Evolutionary conservation across 2,113 vertebrate genomes (phyloP).

Genomic region (Athene cunicularia): DNA sequence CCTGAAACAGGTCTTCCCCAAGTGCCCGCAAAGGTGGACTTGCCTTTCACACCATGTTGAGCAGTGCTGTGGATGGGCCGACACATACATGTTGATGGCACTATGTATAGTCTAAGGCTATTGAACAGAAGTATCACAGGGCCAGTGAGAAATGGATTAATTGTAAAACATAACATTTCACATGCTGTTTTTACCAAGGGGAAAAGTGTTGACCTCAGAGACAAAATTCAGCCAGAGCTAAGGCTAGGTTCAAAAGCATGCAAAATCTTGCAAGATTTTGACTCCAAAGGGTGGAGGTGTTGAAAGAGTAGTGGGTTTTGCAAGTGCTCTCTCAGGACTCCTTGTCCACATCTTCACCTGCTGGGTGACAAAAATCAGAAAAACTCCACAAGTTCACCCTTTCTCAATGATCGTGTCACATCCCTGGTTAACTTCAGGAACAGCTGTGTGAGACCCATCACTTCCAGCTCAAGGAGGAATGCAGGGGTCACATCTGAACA

Average conservation of each 20-base stretch:
- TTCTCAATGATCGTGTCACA: rapidly evolving
- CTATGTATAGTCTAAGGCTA: background rate
- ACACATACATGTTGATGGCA: background rate
- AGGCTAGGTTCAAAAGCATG: background rate
- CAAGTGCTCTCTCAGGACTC: background rate
- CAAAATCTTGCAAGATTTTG: background rate
- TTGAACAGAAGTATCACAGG: background rate
- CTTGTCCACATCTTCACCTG: background rate
- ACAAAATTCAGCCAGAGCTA: background rate
- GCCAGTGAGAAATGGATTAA: background rate
- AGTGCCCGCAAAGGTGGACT: background rate
- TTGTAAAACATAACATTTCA: background rate
- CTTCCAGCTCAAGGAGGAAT: background rate
- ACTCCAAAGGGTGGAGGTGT: background rate
- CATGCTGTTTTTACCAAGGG: background rate
- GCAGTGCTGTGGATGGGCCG: background rate
- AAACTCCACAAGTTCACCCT: background rate
- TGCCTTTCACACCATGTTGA: background rate
- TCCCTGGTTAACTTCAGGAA: background rate
- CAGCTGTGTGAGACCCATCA: background rate
- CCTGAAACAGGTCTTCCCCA: background rate
- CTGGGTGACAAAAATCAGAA: background rate
- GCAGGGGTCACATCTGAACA: background rate
- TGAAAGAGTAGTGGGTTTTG: background rate
- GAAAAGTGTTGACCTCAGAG: background rate